Evolutionary conservation across 2,888 invertebrate species (phyloP), one percentile per base, ranked within the genome.

Genomic region (Lasioglossum leucozonium): DNA sequence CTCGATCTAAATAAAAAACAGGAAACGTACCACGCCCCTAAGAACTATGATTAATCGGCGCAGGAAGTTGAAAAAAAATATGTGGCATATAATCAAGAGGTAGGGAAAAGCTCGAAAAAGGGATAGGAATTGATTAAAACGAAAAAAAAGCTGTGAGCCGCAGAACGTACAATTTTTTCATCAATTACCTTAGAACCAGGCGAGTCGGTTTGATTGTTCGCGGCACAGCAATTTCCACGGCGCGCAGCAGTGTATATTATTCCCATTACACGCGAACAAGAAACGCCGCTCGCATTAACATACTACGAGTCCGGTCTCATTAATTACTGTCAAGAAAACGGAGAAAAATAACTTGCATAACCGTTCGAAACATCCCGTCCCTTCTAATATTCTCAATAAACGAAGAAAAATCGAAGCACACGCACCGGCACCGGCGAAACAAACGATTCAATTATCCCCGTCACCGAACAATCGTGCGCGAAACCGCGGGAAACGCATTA

Each of bases 401-500:
- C 34, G 73, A 58, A 74, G 26, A 62, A 16, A 62, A 75, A 42
- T 30, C 72, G 44, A 30, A 44, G 16, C 42, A 30, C 30, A 10
- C 71, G 44, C 62, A 62, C 62, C 30, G 62, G 30, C 62, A 51
- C 71, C 13, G 65, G 18, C 42, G 37, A 40, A 69, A 26, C 76
- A 69, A 77, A 71, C 69, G 77, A 71, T 71, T 77, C 69, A 55
- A 77, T 77, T 67, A 77, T 67, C 51, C 51, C 47, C 77, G 47
- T 40, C 69, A n/a, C 37, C 30, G 77, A 69, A 77, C 69, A 77
- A 77, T 77, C 69, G 77, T 37, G 47, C 22, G 62, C 62, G 62
- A 62, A 65, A 55, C 37, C 47, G 65, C 51, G 47, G 22, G 51
- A 26, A 67, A 65, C 65, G 65, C 30, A 65, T 37, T 71, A 51